Conservation (phyloP, 2,888 invertebrate species). For the Liposcelis brunnea region DNA sequence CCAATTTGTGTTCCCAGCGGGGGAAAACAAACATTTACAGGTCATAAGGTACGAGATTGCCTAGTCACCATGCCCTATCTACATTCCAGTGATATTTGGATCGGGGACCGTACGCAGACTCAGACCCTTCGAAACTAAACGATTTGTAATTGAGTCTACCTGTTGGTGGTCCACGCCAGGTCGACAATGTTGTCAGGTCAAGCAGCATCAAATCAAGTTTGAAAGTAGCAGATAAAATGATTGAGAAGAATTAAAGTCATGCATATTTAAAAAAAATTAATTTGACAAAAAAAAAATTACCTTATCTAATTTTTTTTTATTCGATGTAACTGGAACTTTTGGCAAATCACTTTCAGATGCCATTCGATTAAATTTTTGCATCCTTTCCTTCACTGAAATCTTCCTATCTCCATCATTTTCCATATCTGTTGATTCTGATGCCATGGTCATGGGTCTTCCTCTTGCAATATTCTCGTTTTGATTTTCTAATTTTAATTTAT, state of each 20-base stretch:
- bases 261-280: slow-evolving; percentile 8
- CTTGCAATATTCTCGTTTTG: slow-evolving; percentile 9
- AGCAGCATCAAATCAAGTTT: slow-evolving; percentile 5
- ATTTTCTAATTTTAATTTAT: slow-evolving; percentile 13
- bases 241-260: slow-evolving; percentile 10
- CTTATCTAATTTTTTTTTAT: slow-evolving; percentile 27
- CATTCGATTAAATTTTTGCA: slow-evolving; percentile 82
- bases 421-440: slow-evolving; percentile 11
- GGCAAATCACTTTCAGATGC: slow-evolving; percentile 52
- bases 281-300: slow-evolving; percentile 17
- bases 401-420: slow-evolving; percentile 26
- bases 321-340: slow-evolving; percentile 23
- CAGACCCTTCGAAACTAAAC: slow-evolving; percentile 5
- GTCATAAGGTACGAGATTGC: slow-evolving; percentile 29
- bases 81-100: too few relatives aligned
- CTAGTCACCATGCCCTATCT: too few relatives aligned
- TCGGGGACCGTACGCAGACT: too few relatives aligned
- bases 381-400: slow-evolving; percentile 81
- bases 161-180: too few relatives aligned
- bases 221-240: slow-evolving; percentile 3
- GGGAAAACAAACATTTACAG: slow-evolving; percentile 37
- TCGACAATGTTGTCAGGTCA: too few relatives aligned
- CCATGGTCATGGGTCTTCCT: slow-evolving; percentile 1
- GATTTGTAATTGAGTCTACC: too few relatives aligned
- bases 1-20: slow-evolving; percentile 45